Conservation (phyloP, 2,888 invertebrate species). For the Tenodera sinensis region DNA sequence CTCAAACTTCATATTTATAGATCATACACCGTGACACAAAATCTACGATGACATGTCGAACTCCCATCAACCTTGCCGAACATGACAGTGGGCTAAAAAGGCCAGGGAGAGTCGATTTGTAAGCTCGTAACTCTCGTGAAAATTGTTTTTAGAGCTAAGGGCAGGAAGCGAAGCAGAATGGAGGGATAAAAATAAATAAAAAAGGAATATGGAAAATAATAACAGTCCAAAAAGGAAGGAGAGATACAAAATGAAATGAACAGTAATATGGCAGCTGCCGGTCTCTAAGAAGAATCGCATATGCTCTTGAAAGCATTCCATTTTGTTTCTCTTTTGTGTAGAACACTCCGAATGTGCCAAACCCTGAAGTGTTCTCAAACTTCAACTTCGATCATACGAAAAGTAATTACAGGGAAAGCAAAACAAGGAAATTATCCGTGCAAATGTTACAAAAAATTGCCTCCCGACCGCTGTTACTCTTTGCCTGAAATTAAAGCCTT, state of each 20-base stretch:
- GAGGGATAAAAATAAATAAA: neutral
- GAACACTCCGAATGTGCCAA: neutral
- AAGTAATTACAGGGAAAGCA: neutral
- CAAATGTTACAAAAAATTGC: neutral
- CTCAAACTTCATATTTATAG: too few relatives aligned
- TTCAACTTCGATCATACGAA: neutral
- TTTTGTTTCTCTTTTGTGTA: neutral
- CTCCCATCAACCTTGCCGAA: too few relatives aligned
- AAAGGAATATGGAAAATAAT: neutral
- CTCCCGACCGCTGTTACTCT: neutral
- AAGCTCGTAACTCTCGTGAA: too few relatives aligned
- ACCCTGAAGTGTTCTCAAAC: neutral
- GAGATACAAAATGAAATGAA: neutral
- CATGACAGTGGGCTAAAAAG: too few relatives aligned
- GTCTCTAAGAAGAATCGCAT: neutral
- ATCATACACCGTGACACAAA: too few relatives aligned
- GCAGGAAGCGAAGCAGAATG: too few relatives aligned
- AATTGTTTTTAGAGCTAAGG: too few relatives aligned
- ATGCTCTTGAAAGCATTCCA: neutral
- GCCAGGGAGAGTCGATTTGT: too few relatives aligned
- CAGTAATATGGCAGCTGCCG: neutral
- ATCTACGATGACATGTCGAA: too few relatives aligned
- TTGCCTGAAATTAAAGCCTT: neutral
- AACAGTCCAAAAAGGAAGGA: neutral
- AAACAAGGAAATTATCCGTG: neutral